A percentile compares a stretch with the other conserved stretches of the same genome.
phyloP scores from a whole-genome alignment of 2,888 invertebrate genomes.

The Aromia moschata region DNA sequence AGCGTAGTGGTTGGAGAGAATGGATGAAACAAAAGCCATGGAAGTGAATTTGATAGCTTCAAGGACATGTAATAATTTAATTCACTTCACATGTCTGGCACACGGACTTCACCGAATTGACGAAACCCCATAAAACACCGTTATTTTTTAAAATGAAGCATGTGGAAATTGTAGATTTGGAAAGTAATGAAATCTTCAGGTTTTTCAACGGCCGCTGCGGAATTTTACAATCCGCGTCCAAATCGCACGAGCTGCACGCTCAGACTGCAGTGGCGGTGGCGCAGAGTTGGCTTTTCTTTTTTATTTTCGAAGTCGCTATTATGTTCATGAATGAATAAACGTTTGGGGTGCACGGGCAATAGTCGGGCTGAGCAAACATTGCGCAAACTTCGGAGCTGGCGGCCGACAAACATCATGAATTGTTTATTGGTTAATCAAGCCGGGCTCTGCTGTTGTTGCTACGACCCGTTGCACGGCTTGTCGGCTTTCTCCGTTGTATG shows the following conservation, averaged over 20 bases:
- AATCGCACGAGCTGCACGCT: slow-evolving; percentile 23
- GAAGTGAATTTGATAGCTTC: too few relatives aligned
- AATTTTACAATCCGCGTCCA: slow-evolving; percentile 10
- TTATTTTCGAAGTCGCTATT: slow-evolving; percentile 35
- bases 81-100: too few relatives aligned
- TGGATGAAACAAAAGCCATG: too few relatives aligned
- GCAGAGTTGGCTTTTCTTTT: neutral
- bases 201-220: neutral
- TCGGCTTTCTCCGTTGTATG: slow-evolving; percentile 35
- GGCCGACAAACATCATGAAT: slow-evolving; percentile 62
- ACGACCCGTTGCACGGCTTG: slow-evolving; percentile 31
- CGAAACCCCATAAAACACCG: too few relatives aligned
- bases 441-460: slow-evolving; percentile 32
- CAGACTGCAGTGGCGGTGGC: slow-evolving; percentile 33
- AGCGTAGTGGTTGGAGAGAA: too few relatives aligned
- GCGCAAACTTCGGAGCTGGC: slow-evolving; percentile 40
- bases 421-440: slow-evolving; percentile 63
- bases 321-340: slow-evolving; percentile 46
- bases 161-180: too few relatives aligned
- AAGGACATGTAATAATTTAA: too few relatives aligned
- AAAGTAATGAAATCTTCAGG: too few relatives aligned
- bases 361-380: slow-evolving; percentile 42
- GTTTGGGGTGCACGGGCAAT: slow-evolving; percentile 42
- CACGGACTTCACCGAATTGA: too few relatives aligned
- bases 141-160: too few relatives aligned